phyloP scores from a whole-genome alignment of 2,797 vertebrate species.

The Oreortyx pictus region DNA sequence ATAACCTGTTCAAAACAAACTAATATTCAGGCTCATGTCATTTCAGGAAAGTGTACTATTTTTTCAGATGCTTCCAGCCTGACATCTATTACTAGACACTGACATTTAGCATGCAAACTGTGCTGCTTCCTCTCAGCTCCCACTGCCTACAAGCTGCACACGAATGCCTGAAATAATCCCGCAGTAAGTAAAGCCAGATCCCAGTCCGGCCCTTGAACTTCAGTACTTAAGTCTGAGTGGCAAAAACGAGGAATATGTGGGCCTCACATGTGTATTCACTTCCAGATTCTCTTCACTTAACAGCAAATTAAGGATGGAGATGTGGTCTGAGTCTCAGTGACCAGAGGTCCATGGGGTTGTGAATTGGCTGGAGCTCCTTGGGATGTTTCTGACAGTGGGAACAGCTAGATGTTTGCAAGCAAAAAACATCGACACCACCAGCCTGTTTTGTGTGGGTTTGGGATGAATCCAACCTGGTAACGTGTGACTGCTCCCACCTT shows the following conservation, averaged over 20 bases:
- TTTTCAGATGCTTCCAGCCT: background rate
- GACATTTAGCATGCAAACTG: background rate
- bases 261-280: background rate
- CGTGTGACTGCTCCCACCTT: background rate
- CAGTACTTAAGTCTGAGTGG: background rate
- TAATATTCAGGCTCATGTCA: background rate
- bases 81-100: background rate
- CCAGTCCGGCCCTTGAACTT: background rate
- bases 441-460: background rate
- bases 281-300: background rate
- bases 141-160: background rate
- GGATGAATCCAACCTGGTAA: background rate
- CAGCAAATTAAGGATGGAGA: fast-evolving
- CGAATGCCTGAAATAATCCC: background rate
- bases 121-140: background rate
- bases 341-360: background rate
- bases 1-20: constrained; percentile 84
- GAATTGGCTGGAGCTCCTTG: background rate
- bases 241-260: background rate
- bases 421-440: background rate
- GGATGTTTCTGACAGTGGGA: background rate
- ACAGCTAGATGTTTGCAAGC: background rate
- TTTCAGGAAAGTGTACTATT: background rate
- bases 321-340: background rate
- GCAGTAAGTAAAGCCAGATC: background rate